These are phyloP conservation scores for Arion vulgaris DNA, from an alignment of 1,140 invertebrate species.

Conservation along the genomic window DNA sequence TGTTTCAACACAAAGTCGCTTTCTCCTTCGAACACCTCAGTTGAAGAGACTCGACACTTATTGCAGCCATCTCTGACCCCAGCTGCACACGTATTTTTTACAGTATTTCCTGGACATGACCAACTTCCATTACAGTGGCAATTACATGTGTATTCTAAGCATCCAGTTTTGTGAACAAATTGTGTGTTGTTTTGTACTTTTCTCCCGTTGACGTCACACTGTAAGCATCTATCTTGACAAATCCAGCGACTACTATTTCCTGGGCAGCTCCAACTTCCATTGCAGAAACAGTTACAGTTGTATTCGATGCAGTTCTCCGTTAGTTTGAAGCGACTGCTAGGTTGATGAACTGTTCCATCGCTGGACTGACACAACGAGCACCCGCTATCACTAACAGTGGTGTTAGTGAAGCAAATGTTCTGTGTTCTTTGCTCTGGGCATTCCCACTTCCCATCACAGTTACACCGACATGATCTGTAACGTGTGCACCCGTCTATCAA, in stretches of 20 bases:
- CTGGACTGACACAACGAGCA: conserved; percentile 49
- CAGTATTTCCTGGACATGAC: conserved; percentile 52
- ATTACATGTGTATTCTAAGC: conserved; percentile 56
- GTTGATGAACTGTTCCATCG: conserved; percentile 40
- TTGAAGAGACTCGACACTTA: conserved; percentile 40
- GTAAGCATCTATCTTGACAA: conserved; percentile 36
- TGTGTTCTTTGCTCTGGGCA: conserved; percentile 44
- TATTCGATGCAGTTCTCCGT: conserved; percentile 55
- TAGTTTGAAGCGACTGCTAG: conserved; percentile 49
- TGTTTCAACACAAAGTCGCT: conserved; percentile 46
- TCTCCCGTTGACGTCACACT: conserved; percentile 48
- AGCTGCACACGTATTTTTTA: conserved; percentile 47
- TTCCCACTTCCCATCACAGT: conserved; percentile 54
- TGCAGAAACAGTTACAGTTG: conserved; percentile 57
- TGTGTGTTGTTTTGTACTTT: conserved; percentile 38
- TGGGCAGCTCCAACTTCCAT: conserved; percentile 58
- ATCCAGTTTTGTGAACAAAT: conserved; percentile 54
- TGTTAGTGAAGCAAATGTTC: conserved; percentile 43
- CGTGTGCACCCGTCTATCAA: conserved; percentile 45
- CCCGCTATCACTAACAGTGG: conserved; percentile 21
- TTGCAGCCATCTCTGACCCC: conserved; percentile 47
- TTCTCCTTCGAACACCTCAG: conserved; percentile 39
- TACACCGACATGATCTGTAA: conserved; percentile 49
- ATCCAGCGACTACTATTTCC: conserved; percentile 22
- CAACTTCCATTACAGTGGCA: conserved; percentile 56